Percentiles rank a stretch among this genome's conserved stretches.
These are phyloP conservation scores for Glareola pratincola DNA, from an alignment of 2,113 vertebrate species.

Conservation along the genomic window DNA sequence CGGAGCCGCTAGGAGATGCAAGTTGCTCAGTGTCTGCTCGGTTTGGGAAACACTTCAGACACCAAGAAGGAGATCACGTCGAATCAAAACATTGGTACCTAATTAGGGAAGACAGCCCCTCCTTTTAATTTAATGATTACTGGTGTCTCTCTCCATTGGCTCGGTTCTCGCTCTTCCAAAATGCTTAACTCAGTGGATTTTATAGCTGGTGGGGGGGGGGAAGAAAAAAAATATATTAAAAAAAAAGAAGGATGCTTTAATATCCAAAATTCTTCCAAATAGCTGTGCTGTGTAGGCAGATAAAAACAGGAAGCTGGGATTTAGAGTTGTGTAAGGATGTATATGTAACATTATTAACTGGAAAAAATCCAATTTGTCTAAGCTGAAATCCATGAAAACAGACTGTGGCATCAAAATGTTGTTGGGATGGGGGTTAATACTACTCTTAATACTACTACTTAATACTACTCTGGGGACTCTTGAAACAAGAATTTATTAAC, in stretches of 20 bases:
- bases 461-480: not conserved
- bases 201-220: not conserved
- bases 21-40: not conserved
- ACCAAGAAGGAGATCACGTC: not conserved
- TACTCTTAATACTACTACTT: not conserved
- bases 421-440: accelerated
- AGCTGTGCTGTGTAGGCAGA: not conserved
- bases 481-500: not conserved
- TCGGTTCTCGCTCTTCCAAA: not conserved
- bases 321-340: not conserved
- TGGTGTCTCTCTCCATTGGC: not conserved
- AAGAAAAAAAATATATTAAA: too few species aligned
- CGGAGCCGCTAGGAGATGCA: conserved; percentile 14
- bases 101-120: not conserved
- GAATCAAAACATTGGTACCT: not conserved
- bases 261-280: not conserved
- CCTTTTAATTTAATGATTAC: not conserved
- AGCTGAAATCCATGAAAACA: not conserved
- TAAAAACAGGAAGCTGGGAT: not conserved
- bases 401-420: not conserved
- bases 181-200: not conserved
- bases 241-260: not conserved
- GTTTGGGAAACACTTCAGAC: not conserved
- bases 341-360: not conserved
- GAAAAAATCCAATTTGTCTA: not conserved